Evolutionary conservation across 2,888 invertebrate species (phyloP), one percentile per base, ranked within the genome.

Genomic region (Eupithecia pulchellata): DNA sequence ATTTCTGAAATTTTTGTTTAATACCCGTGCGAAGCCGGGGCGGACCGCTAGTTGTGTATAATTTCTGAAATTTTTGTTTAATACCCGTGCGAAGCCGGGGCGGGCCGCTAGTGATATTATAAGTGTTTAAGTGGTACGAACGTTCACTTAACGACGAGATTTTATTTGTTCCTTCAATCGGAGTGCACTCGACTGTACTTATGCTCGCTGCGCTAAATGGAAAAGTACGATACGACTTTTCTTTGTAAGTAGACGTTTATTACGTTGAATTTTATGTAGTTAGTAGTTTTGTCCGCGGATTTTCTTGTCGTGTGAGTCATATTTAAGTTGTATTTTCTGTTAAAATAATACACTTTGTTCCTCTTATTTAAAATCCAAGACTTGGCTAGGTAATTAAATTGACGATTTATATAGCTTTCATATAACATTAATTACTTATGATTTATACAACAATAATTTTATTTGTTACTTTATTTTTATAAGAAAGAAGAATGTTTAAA

Each of bases 141-240:
- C n/a, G n/a, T n/a, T n/a, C 36, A 65, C 39, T 65, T 65, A 57
- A 36, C 57, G 57, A 36, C 25, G 20, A 57, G 57, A 65, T 57
- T 39, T n/a, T 39, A 58, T 27, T 66, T 39, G n/a, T 13, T 39
- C 29, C 3, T 39, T 39, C 29, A 30, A 66, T n/a, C 39, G 29
- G 27, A 58, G 57, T 58, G 30, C 29, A 27, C 57, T 39, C 11
- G 39, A 39, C 66, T 29, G 27, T 58, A 29, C 30, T 64, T 30
- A 29, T 52, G 30, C 9, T 47, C 29, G 64, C 20, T 64, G 64
- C 64, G 27, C 32, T 32, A 17, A 65, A 13, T 57, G 20, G 34
- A 14, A 65, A 29, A 20, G 34, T 27, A 64, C 36, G 6, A 20
- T 34, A 34, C 0, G 61, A 61, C 25, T 34, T 61, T 61, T 61